Base-by-base conservation (phyloP, 2,797 vertebrate species). In the Emydoidea blandingii region DNA sequence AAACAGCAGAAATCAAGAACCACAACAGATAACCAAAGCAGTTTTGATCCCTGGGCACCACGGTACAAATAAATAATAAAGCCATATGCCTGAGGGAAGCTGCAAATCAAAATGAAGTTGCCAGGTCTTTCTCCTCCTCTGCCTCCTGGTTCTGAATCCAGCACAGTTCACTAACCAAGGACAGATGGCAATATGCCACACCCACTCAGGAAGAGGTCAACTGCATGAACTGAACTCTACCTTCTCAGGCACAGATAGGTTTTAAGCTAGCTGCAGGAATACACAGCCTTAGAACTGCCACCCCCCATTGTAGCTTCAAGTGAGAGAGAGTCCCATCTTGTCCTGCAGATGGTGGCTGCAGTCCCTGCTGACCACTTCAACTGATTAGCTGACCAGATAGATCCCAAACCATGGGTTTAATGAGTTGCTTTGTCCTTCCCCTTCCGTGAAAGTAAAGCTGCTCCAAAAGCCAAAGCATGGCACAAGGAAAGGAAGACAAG, bases 401-500 rank as follows among this genome's bases (percentile, higher is more conserved):
- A 15, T 6, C 27, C 37, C 12, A 0, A 53, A 50, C 50, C 31
- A 14, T 21, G 2, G 37, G 15, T 56, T 37, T 44, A 0, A 8
- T 34, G 23, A 65, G 57, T 27, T 72, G 15, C 25, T 8, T 72
- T 27, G 79, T 80, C 53, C 79, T 53, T 81, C 25, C 79, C 68
- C 79, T 0, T 0, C 37, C 23, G 79, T 5, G 65, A 54, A 52
- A 53, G 76, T 27, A 62, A 90, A 50, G 89, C 54, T 10, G 14
- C 25, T 52, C 37, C 78, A 0, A 0, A 86, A n/a, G 44, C 37
- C 19, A 31, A 34, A 0, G 0, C 5, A 6, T 1, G 10, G 29
- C 14, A 57, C 74, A 54, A 31, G 37, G 19, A n/a, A 54, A 18
- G 53, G 88, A n/a, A 72, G n/a, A 68, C 8, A 16, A 68, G n/a